phyloP scores from a whole-genome alignment of 1,140 invertebrate species.

The Gryllus bimaculatus region DNA sequence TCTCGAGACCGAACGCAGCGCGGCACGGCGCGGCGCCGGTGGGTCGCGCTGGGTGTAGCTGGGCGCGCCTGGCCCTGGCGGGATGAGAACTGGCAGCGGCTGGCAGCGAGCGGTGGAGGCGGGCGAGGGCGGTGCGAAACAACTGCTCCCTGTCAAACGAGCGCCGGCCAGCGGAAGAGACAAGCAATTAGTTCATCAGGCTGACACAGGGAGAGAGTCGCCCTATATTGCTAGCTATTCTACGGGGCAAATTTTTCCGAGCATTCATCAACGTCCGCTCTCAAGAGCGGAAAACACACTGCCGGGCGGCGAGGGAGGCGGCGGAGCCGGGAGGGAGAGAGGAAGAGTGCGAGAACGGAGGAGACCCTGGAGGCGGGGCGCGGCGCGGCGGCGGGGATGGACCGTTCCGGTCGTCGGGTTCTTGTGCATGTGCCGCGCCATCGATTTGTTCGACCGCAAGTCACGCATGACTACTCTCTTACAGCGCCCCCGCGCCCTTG shows the following conservation, averaged over 20 bases:
- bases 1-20: no score
- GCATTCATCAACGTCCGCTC: background rate
- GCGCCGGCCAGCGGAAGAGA: background rate
- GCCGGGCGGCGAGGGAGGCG: no score
- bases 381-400: no score
- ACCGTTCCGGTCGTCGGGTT: background rate
- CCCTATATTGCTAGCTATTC: background rate
- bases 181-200: background rate
- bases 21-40: no score
- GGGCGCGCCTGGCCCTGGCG: no score
- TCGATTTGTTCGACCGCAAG: background rate
- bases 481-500: background rate
- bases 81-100: no score
- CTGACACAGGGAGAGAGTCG: background rate
- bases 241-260: slow-evolving; percentile 3
- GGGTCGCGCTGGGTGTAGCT: no score
- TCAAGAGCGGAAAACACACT: background rate
- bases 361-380: background rate
- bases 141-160: background rate
- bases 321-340: background rate
- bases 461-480: background rate
- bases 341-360: background rate
- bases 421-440: background rate
- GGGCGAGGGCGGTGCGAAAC: background rate
- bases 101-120: no score